A percentile compares a stretch with the other conserved stretches of the same genome.
phyloP scores from a whole-genome alignment of 2,888 invertebrate genomes.

The Melikaiella ostensackeni region DNA sequence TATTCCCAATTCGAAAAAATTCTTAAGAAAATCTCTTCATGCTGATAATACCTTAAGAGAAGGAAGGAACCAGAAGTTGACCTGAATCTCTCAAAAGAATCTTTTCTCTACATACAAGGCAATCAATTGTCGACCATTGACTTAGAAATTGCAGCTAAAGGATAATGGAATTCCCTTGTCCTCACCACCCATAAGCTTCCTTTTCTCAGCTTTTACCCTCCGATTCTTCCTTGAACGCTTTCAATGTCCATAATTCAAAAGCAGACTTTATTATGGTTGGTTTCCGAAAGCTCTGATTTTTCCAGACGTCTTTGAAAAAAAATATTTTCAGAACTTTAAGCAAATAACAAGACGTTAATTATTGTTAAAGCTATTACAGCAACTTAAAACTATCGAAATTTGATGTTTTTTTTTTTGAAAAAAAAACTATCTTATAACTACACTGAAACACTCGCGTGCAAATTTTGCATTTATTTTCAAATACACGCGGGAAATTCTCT shows the following conservation, averaged over 20 bases:
- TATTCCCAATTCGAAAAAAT: no score
- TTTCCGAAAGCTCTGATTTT: constrained; percentile 1
- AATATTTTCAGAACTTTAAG: no score
- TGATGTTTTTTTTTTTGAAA: no score
- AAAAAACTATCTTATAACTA: no score
- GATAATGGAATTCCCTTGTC: constrained; percentile 62
- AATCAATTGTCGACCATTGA: constrained; percentile 11
- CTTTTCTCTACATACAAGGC: neutral
- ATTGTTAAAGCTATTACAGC: no score
- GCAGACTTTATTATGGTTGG: neutral
- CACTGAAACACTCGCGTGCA: no score
- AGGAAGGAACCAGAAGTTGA: neutral
- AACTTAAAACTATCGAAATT: no score
- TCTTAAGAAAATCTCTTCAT: no score
- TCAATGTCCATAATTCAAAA: constrained; percentile 3
- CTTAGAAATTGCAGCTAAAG: constrained; percentile 22
- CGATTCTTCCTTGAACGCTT: constrained; percentile 36
- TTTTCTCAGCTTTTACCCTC: constrained; percentile 29
- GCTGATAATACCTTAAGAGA: neutral
- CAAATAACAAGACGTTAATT: no score
- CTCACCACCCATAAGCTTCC: constrained; percentile 28
- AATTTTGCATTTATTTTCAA: no score
- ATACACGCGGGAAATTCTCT: no score
- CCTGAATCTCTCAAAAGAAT: neutral
- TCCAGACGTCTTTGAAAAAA: neutral